Evolutionary conservation across 1,140 invertebrate species (phyloP), one percentile per base, ranked within the genome.

Genomic region (Drosophila trapezifrons): DNA sequence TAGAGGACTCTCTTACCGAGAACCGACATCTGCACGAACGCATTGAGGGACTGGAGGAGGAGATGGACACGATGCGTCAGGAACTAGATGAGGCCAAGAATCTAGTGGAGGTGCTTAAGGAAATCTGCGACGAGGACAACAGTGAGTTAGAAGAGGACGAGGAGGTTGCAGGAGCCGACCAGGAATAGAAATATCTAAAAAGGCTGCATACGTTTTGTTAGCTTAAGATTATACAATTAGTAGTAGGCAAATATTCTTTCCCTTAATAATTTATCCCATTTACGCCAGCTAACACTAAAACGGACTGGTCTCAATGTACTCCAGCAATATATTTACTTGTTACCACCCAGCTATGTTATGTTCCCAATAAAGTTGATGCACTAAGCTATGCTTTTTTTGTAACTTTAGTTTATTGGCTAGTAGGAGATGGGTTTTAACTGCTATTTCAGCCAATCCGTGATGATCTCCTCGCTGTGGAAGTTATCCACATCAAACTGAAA

Each of bases 71-170:
- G n/a, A 94, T 93, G 65, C 94, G 94, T 72, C 92, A 94, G 81
- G 94, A 95, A 93, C 78, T 95, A 9, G 92, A 94, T 40, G 94
- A 95, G 84, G 93, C 94, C 4, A 93, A 92, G 76, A 78, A 93
- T 72, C 78, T 95, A 35, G 93, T 95, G 8, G 93, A 94, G 86
- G 93, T 94, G 18, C 85, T 95, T 15, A 94, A 94, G 80, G 95
- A 95, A 93, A 92, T 92, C 59, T 66, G 91, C 29, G 77, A 82
- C 22, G 91, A 91, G 76, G 75, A 90, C 45, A 80, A 86, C 12
- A 77, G 60, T 46, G 89, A 83, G 13, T 51, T 76, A 10, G 80
- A 72, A 8, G 65, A 76, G 12, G 49, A 65, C 12, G 47, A 70
- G 13, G 59, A 70, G 29, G 56, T 51, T 15, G 59, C 52, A 29